A percentile compares a stretch with the other conserved stretches of the same genome.
These are phyloP conservation scores for Podabrus alpinus DNA, from an alignment of 2,888 invertebrate genomes.

Conservation along the genomic window DNA sequence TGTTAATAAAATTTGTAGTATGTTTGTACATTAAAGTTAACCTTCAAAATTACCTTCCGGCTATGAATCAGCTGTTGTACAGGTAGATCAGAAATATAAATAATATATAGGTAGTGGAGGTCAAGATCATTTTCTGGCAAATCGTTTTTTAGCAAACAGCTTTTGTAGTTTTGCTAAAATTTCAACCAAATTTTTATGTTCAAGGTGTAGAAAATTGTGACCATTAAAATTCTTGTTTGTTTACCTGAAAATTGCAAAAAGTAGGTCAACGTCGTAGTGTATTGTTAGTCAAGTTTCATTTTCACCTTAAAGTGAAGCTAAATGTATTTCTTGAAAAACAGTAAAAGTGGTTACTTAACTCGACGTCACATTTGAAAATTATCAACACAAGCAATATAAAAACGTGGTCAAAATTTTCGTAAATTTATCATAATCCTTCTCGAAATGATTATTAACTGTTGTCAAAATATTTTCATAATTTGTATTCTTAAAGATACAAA, in stretches of 20 bases:
- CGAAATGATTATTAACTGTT: slow-evolving; percentile 6
- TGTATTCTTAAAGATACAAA: slow-evolving; percentile 20
- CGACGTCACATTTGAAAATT: too few species aligned
- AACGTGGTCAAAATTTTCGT: neutral
- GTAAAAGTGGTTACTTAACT: neutral
- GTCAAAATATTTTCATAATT: slow-evolving; percentile 39
- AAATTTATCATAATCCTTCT: neutral
- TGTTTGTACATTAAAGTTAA: neutral
- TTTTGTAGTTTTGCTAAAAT: neutral
- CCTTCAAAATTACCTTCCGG: neutral
- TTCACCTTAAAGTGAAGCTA: neutral
- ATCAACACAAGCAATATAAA: too few species aligned
- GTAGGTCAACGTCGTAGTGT: neutral
- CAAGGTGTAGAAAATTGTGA: neutral
- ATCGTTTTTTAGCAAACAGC: neutral
- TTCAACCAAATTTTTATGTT: neutral
- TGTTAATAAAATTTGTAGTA: neutral
- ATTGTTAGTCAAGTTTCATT: neutral
- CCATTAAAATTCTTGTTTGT: neutral
- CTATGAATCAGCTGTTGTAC: slow-evolving; percentile 7
- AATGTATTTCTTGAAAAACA: neutral
- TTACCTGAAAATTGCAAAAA: neutral
- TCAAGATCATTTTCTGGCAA: slow-evolving; percentile 1
- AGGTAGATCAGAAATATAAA: slow-evolving; percentile 8
- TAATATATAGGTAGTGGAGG: slow-evolving; percentile 7